A percentile compares a stretch with the other conserved stretches of the same genome.
Conservation (phyloP, 2,113 vertebrate genomes). For the Dolichallabes microphthalmus region DNA sequence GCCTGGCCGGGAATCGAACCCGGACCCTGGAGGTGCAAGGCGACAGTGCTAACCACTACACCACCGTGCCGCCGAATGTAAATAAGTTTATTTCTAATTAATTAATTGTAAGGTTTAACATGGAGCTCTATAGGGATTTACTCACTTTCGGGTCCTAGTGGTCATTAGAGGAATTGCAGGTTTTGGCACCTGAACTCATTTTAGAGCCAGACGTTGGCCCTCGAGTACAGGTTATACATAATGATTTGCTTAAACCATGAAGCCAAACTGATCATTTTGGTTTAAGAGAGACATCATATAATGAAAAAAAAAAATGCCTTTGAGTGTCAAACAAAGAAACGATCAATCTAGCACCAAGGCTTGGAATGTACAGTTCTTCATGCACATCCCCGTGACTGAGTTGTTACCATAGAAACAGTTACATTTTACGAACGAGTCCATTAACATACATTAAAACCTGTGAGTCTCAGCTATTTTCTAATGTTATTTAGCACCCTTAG, state of each 20-base stretch:
- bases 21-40: too few relatives aligned
- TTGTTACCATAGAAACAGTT: neutral
- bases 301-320: neutral
- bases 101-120: too few relatives aligned
- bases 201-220: too few relatives aligned
- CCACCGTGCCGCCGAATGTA: too few relatives aligned
- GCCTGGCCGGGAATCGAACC: too few relatives aligned
- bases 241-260: neutral
- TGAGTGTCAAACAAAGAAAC: neutral
- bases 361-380: neutral
- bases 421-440: neutral
- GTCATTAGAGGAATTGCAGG: too few relatives aligned
- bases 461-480: neutral
- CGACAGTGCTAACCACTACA: too few relatives aligned
- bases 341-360: neutral
- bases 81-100: too few relatives aligned
- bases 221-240: neutral
- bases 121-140: too few relatives aligned
- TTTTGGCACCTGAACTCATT: too few relatives aligned
- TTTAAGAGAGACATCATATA: neutral
- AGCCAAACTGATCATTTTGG: too few relatives aligned
- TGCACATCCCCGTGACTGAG: neutral
- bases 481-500: neutral
- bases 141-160: too few relatives aligned
- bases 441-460: neutral